These are phyloP conservation scores for Bombus vancouverensis DNA, from an alignment of 1,140 invertebrate species.

Conservation along the genomic window DNA sequence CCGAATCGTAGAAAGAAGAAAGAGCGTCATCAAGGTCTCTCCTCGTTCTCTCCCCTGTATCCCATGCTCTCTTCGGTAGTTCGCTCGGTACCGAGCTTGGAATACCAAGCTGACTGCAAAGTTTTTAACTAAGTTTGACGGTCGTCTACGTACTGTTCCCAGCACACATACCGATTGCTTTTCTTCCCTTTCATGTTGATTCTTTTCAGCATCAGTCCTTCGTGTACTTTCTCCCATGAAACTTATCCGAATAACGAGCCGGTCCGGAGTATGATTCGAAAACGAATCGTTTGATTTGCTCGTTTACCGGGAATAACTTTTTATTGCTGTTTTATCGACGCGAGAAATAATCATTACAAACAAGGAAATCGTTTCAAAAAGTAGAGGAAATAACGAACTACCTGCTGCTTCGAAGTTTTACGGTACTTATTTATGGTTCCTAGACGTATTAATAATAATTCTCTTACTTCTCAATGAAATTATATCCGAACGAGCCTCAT, in stretches of 20 bases:
- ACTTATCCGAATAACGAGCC: conserved; percentile 51
- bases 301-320: conserved; percentile 35
- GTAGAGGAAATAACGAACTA: neutral
- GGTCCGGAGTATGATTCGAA: conserved; percentile 50
- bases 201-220: conserved; percentile 55
- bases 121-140: conserved; percentile 76
- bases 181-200: conserved; percentile 65
- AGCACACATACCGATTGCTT: conserved; percentile 54
- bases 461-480: neutral
- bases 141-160: conserved; percentile 58
- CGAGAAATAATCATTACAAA: neutral
- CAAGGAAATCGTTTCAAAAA: neutral
- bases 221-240: conserved; percentile 52
- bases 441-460: neutral
- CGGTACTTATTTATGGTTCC: neutral
- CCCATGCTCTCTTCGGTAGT: neutral
- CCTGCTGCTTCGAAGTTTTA: neutral
- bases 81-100: conserved; percentile 59
- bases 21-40: conserved; percentile 21
- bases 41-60: conserved; percentile 22
- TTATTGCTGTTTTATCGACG: conserved; percentile 27
- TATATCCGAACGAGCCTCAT: no score
- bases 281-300: conserved; percentile 57
- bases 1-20: conserved; percentile 41
- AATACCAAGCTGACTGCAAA: conserved; percentile 75